A percentile compares a stretch with the other conserved stretches of the same genome.
These are phyloP conservation scores for Xanthorhoe designata DNA, from an alignment of 2,888 invertebrate genomes.

Conservation along the genomic window DNA sequence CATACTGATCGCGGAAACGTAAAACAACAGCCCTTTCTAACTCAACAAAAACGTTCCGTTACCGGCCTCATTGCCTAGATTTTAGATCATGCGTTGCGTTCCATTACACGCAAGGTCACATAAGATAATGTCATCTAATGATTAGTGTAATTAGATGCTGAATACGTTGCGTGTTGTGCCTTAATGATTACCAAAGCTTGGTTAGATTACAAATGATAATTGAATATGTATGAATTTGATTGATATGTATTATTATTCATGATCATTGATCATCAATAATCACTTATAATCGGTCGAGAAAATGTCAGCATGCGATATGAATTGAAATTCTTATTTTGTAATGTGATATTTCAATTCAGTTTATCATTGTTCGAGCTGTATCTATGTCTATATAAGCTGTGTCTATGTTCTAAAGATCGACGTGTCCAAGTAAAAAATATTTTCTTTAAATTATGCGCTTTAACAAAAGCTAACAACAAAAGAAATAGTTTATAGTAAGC, in stretches of 20 bases:
- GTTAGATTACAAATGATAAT: conserved; percentile 27
- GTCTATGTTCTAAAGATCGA: no score
- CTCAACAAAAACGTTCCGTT: conserved; percentile 18
- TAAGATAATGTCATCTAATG: conserved; percentile 37
- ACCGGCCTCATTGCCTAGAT: conserved; percentile 17
- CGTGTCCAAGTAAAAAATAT: no score
- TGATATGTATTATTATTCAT: conserved; percentile 15
- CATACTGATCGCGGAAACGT: conserved; percentile 1
- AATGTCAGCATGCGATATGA: conserved; percentile 8
- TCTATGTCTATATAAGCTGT: no score
- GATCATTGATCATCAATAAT: neutral
- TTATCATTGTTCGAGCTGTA: neutral
- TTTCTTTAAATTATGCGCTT: no score
- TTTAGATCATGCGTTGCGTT: conserved; percentile 24
- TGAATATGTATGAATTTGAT: conserved; percentile 26
- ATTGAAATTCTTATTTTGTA: neutral
- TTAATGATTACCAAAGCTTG: conserved; percentile 19
- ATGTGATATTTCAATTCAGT: neutral
- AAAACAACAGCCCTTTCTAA: conserved; percentile 14
- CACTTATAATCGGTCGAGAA: conserved; percentile 1
- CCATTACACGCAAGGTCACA: conserved; percentile 25
- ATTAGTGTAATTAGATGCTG: conserved; percentile 37
- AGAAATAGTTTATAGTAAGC: no score
- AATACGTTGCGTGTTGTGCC: conserved; percentile 35
- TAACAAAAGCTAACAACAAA: no score